phyloP scores from a whole-genome alignment of 1,140 invertebrate genomes.

The Eubasilissa regina region DNA sequence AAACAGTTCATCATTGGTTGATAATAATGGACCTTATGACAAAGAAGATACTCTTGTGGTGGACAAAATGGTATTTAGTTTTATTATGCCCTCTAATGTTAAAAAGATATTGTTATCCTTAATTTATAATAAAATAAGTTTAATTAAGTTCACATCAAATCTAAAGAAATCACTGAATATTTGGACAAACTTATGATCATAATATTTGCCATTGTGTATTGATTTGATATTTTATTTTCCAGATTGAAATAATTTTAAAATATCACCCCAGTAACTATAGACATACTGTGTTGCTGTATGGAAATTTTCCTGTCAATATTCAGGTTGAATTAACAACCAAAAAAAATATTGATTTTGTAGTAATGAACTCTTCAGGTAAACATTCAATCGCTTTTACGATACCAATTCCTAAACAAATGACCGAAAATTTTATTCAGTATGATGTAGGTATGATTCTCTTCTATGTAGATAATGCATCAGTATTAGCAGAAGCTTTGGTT shows the following conservation, averaged over 20 bases:
- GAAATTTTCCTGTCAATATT: conserved; percentile 28
- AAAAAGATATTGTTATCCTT: no score
- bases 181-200: no score
- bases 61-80: conserved; percentile 7
- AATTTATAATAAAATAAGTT: no score
- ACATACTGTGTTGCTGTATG: conserved; percentile 45
- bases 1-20: no score
- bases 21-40: neutral
- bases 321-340: conserved; percentile 22
- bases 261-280: conserved; percentile 30
- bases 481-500: conserved; percentile 18
- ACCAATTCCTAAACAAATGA: neutral
- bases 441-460: conserved; percentile 35
- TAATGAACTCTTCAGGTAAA: conserved; percentile 6
- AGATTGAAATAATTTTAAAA: conserved; percentile 43
- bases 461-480: neutral
- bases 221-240: conserved; percentile 20
- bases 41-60: conserved; percentile 9
- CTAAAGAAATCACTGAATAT: no score
- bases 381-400: neutral
- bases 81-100: neutral
- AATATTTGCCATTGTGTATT: no score
- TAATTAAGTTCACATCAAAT: no score
- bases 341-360: conserved; percentile 25
- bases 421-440: conserved; percentile 38